A percentile compares a stretch with the other conserved stretches of the same genome.
Evolutionary conservation across 2,888 invertebrate species (phyloP).

Genomic region (Ophion ventricosus): DNA sequence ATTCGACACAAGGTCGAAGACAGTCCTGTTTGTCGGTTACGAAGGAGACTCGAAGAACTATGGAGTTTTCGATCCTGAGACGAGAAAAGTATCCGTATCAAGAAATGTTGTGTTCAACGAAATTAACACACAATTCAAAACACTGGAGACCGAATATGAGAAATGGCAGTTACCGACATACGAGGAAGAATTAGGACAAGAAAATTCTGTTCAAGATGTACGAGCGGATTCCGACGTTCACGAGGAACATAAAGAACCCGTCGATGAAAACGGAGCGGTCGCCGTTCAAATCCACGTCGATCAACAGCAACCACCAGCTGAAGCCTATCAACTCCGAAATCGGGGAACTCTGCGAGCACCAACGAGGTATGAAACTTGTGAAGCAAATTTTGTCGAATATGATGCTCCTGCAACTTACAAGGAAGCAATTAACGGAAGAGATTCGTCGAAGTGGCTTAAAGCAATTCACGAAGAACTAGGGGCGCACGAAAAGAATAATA

Average conservation of each 20-base stretch:
- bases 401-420: not conserved
- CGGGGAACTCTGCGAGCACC: not conserved
- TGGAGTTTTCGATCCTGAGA: constrained; percentile 12
- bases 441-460: not conserved
- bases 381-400: not conserved
- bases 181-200: not conserved
- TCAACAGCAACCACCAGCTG: not conserved
- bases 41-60: constrained; percentile 18
- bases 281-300: too few species aligned
- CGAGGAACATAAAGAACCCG: not conserved
- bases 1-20: constrained; percentile 9
- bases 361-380: not conserved
- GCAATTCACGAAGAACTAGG: constrained; percentile 5
- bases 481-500: not conserved
- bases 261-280: not conserved
- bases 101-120: constrained; percentile 7
- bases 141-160: not conserved
- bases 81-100: constrained; percentile 3
- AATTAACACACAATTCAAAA: not conserved
- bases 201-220: not conserved
- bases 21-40: not conserved
- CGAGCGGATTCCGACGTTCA: not conserved
- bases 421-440: not conserved
- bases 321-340: not conserved
- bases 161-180: not conserved